A percentile compares a stretch with the other conserved stretches of the same genome.
Evolutionary conservation across 1,140 invertebrate genomes (phyloP).

Genomic region (Brachionus koreanus): DNA sequence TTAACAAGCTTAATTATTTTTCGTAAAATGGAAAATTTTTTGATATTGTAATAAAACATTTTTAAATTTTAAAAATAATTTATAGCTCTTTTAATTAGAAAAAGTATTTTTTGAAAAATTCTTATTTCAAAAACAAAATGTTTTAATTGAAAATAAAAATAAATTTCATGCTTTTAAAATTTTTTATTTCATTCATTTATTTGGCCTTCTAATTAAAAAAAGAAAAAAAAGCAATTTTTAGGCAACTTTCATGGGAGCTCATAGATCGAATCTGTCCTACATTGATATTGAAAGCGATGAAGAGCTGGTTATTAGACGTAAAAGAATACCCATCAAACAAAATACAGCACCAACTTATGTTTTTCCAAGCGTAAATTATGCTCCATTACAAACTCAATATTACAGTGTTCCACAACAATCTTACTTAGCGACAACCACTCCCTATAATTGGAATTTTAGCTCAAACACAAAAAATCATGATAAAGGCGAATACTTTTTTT

Average conservation of each 20-base stretch:
- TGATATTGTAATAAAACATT: no score
- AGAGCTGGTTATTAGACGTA: background rate
- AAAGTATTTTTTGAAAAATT: no score
- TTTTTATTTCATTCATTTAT: no score
- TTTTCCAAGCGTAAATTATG: background rate
- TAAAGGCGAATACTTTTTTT: background rate
- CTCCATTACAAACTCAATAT: background rate
- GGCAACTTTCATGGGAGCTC: background rate
- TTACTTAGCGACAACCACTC: background rate
- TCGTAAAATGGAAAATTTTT: no score
- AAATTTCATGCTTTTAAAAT: no score
- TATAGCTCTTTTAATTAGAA: no score
- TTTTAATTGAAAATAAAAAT: no score
- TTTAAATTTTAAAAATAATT: no score
- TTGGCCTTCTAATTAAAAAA: no score
- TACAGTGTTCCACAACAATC: background rate
- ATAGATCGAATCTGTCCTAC: background rate
- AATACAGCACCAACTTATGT: background rate
- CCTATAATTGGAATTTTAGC: background rate
- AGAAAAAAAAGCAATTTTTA: no score
- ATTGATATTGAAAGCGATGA: background rate
- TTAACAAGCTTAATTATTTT: no score
- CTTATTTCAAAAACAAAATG: no score
- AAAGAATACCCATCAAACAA: background rate
- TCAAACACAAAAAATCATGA: background rate